Base-by-base conservation (phyloP, 2,888 invertebrate genomes). In the Lysandra bellargus region DNA sequence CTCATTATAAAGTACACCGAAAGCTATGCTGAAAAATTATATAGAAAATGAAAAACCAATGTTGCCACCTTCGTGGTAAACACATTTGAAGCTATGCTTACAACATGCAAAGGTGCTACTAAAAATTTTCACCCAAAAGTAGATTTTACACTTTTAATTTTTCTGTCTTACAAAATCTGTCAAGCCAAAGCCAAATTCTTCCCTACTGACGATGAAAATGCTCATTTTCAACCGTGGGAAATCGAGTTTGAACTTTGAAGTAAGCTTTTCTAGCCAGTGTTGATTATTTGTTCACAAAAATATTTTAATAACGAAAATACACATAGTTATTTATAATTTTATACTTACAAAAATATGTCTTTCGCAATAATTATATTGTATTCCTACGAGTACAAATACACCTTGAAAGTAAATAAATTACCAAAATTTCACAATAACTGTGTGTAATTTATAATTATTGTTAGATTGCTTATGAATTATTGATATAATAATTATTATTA, bases 321-420 rank as follows among this genome's bases (percentile, higher is more conserved):
- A 61, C 7, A 61, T 4, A 23, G 23, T 23, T 23, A 23, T 23
- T 23, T 23, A 57, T 23, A 33, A 76, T 76, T 49, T 23, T 44
- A 33, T 76, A 33, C 57, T 75, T 75, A 30, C 75, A 23, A 76
- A 53, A 23, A 23, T 23, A 74, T 74, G 44, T 44, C 30, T 57
- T 76, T 53, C 57, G 75, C 12, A 75, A 75, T 75, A 57, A 53
- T 76, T 49, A 30, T 53, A 75, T 75, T 76, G 57, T 76, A 53
- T 76, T 57, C 33, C 76, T 78, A 78, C 30, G 69, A 78, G 33
- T 73, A 78, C 73, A 60, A 60, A 53, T 53, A 49, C 30, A 57
- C 79, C 79, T 79, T 79, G 79, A 79, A 74, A 73, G 79, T 79
- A 79, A 74, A 79, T 60, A 79, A 74, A 79, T 79, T 79, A 79